A percentile compares a stretch with the other conserved stretches of the same genome.
Evolutionary conservation across 2,888 invertebrate genomes (phyloP).

Genomic region (Opisthograptis luteolata): DNA sequence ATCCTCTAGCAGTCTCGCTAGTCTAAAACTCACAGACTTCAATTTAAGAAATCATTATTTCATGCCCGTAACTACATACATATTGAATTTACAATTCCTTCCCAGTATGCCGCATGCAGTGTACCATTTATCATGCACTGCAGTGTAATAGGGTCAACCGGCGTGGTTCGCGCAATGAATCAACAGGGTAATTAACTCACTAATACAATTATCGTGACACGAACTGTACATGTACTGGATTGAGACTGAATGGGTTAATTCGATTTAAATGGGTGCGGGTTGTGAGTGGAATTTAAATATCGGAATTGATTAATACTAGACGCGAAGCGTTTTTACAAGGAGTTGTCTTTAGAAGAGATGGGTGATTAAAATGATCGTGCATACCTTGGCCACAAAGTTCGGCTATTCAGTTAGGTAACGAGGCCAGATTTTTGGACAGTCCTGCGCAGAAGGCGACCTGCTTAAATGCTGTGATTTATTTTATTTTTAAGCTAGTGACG

Average conservation of each 20-base stretch:
- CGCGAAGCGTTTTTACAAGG: too few species aligned
- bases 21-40: neutral
- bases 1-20: too few species aligned
- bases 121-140: constrained; percentile 68
- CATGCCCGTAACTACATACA: neutral
- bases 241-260: constrained; percentile 29
- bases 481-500: too few species aligned
- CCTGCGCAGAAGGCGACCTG: too few species aligned
- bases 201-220: constrained; percentile 70
- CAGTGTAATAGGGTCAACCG: constrained; percentile 61
- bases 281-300: constrained; percentile 10
- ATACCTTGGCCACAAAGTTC: too few species aligned
- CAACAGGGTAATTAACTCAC: constrained; percentile 73
- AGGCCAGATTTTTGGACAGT: too few species aligned
- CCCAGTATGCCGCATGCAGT: constrained; percentile 49
- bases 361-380: too few species aligned
- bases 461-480: too few species aligned
- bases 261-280: constrained; percentile 7
- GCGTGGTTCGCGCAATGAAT: constrained; percentile 66
- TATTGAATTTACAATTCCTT: neutral
- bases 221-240: constrained; percentile 53
- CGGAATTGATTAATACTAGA: too few species aligned
- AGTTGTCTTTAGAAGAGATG: too few species aligned
- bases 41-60: neutral
- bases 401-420: too few species aligned